Evolutionary conservation across 2,888 invertebrate genomes (phyloP).

Genomic region (Calliopum simillimum): DNA sequence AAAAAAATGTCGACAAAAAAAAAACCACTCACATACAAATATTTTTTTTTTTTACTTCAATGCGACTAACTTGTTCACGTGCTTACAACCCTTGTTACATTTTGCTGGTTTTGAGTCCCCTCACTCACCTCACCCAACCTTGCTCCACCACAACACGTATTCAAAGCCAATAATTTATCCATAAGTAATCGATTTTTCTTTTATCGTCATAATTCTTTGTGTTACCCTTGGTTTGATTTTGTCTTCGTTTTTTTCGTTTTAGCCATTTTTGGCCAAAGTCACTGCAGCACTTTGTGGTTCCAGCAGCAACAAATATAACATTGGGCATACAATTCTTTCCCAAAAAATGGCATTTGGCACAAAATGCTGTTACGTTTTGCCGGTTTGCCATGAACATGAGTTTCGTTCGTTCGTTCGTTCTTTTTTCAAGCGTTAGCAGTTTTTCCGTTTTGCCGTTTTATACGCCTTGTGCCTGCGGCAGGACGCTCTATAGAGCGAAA

Average conservation of each 20-base stretch:
- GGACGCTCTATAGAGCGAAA: constrained; percentile 21
- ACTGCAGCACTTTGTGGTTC: constrained; percentile 38
- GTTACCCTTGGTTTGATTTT: not conserved
- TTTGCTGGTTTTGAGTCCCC: not conserved
- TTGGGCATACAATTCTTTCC: not conserved
- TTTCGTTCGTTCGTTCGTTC: not conserved
- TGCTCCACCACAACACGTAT: not conserved
- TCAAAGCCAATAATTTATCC: constrained; percentile 41
- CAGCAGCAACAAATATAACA: too few relatives aligned
- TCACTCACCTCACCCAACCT: not conserved
- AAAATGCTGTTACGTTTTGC: constrained; percentile 3
- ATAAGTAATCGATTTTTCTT: constrained; percentile 44
- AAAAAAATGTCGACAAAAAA: not conserved
- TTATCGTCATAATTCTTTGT: constrained; percentile 8
- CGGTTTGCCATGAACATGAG: constrained; percentile 16
- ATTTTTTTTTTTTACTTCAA: not conserved
- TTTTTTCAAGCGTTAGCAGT: constrained; percentile 40
- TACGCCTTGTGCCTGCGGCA: constrained; percentile 25
- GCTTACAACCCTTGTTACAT: not conserved
- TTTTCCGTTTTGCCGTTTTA: constrained; percentile 42
- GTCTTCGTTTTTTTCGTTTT: not conserved
- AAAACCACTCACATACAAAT: not conserved
- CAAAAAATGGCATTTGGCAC: constrained; percentile 6
- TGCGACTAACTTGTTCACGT: not conserved
- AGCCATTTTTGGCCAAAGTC: constrained; percentile 19